Evolutionary conservation across 2,888 invertebrate species (phyloP).

Genomic region (Philereme vetulata): DNA sequence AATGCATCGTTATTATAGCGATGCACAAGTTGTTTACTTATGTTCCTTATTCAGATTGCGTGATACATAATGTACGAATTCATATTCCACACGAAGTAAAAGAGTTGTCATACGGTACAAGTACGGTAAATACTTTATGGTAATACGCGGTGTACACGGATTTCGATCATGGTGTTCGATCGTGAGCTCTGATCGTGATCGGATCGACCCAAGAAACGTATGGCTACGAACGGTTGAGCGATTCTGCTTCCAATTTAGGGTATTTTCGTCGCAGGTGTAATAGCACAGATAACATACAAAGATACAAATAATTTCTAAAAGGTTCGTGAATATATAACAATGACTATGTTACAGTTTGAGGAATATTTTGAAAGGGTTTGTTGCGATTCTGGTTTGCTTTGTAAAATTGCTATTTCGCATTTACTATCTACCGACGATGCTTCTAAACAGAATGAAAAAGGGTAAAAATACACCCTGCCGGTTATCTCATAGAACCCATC

Average conservation of each 20-base stretch:
- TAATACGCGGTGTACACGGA: slow-evolving; percentile 73
- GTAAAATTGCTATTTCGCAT: slow-evolving; percentile 23
- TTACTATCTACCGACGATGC: slow-evolving; percentile 42
- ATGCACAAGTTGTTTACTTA: slow-evolving; percentile 53
- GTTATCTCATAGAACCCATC: slow-evolving; percentile 75
- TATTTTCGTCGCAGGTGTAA: slow-evolving; percentile 11
- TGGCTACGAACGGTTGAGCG: slow-evolving; percentile 23
- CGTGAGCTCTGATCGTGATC: slow-evolving; percentile 75
- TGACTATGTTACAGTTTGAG: not conserved
- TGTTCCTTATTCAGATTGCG: slow-evolving; percentile 65
- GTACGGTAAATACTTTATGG: slow-evolving; percentile 63
- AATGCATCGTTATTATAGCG: slow-evolving; percentile 58
- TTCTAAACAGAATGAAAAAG: slow-evolving; percentile 65
- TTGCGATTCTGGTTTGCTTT: slow-evolving; percentile 11
- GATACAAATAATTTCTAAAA: slow-evolving; percentile 12
- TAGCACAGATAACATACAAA: slow-evolving; percentile 2
- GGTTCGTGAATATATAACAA: too few relatives aligned
- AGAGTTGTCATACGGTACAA: slow-evolving; percentile 68
- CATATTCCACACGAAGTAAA: slow-evolving; percentile 75
- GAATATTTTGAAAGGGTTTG: not conserved
- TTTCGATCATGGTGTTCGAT: slow-evolving; percentile 76
- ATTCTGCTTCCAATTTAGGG: slow-evolving; percentile 22
- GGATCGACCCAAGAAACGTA: slow-evolving; percentile 55
- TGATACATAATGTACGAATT: slow-evolving; percentile 63
- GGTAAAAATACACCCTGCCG: slow-evolving; percentile 71